These are phyloP conservation scores for Thomomys bottae DNA, from an alignment of 2,113 vertebrate species.

Conservation along the genomic window DNA sequence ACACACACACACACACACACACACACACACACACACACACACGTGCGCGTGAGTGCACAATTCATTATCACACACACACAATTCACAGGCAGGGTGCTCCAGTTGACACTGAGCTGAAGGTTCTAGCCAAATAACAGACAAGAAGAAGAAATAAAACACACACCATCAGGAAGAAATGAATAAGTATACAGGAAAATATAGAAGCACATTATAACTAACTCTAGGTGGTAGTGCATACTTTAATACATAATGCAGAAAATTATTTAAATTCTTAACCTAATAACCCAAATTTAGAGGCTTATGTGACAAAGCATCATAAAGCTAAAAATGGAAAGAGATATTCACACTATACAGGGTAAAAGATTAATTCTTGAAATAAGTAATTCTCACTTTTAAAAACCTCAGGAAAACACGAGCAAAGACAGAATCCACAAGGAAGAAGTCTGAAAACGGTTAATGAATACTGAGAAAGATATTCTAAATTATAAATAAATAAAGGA, in stretches of 20 bases:
- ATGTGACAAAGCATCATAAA: conserved; percentile 4
- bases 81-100: background rate
- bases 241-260: background rate
- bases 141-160: background rate
- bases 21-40: too few relatives aligned
- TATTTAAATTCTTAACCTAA: conserved; percentile 37
- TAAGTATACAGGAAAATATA: background rate
- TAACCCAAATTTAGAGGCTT: background rate
- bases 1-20: too few relatives aligned
- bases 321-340: background rate
- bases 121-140: background rate
- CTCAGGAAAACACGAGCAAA: conserved; percentile 26
- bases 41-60: too few relatives aligned
- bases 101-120: background rate
- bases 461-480: background rate
- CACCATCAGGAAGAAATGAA: background rate
- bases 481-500: background rate
- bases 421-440: background rate
- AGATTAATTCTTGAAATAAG: conserved; percentile 36
- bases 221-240: background rate
- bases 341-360: background rate
- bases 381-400: conserved; percentile 19
- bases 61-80: too few relatives aligned
- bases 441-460: background rate
- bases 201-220: background rate